Base-by-base conservation (phyloP, 1,140 invertebrate genomes). In the Ceratina japonica region DNA sequence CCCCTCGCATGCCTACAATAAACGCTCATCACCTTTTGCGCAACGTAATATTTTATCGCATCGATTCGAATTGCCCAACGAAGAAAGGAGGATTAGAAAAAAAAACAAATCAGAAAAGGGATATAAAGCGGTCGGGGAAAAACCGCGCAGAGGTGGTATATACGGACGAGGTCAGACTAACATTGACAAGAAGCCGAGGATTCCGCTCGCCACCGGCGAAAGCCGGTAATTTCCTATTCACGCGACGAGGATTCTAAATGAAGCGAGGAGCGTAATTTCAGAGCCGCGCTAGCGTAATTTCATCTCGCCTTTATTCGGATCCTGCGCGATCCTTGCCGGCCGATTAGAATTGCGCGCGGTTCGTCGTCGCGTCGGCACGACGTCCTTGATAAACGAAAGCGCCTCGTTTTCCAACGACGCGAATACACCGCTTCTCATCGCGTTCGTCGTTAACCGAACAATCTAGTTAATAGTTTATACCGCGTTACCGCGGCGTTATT, bases 351-450 rank as follows among this genome's bases (percentile, higher is more conserved):
- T 66, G 71, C 71, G 8, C 61, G 37, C 15, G 15, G 31, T 66
- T 74, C 54, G 54, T 73, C 24, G 44, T 54, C 18, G 52, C 18
- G 52, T 7, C 52, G 52, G 52, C 52, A n/a, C 15, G 18, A 13
- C 71, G 77, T 64, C 77, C 77, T 79, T 79, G 77, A 65, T 74
- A 79, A 79, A 79, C 77, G 77, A 79, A 79, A 73, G 70, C 71
- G 70, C 52, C 62, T 79, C 44, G 52, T 73, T 74, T 74, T 44
- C 70, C 52, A 79, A 20, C 77, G 37, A 79, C 70, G 69, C 54
- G 77, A 74, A 4, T 56, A 65, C 62, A 71, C 71, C 71, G 70
- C 77, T 74, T 79, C 75, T 78, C 77, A 73, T 79, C 71, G 24
- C 70, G 70, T 79, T 65, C 77, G 77, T 79, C 77, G 62, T 74